Percentiles rank a stretch among this genome's conserved stretches.
These are phyloP conservation scores for Lissocephala sabroskyi DNA, from an alignment of 2,888 invertebrate genomes.

Conservation along the genomic window DNA sequence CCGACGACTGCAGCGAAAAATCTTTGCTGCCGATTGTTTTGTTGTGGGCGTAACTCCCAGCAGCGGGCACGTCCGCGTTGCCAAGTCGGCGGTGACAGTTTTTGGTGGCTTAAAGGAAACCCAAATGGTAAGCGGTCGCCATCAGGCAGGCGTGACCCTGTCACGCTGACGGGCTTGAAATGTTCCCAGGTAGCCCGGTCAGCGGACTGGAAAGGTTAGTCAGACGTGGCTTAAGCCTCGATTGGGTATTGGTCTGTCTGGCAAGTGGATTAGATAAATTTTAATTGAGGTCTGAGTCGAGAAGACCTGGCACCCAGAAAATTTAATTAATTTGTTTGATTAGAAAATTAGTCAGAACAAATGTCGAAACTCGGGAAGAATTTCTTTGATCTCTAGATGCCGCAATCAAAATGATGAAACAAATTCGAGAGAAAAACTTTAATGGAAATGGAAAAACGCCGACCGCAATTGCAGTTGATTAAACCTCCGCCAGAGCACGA, in stretches of 20 bases:
- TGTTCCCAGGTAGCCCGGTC: constrained; percentile 34
- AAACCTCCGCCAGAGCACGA: constrained; percentile 32
- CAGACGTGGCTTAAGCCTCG: too few relatives aligned
- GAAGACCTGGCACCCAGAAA: constrained; percentile 16
- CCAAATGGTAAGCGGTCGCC: too few relatives aligned
- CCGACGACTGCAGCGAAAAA: too few relatives aligned
- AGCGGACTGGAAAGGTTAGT: constrained; percentile 36
- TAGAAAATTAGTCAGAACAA: neutral
- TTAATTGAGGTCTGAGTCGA: constrained; percentile 60
- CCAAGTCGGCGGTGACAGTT: too few relatives aligned
- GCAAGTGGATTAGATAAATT: constrained; percentile 46
- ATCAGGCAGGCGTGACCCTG: constrained; percentile 23
- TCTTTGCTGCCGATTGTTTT: too few relatives aligned
- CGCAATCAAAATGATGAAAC: constrained; percentile 58
- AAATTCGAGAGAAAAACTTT: constrained; percentile 29
- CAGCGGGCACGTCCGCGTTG: too few relatives aligned
- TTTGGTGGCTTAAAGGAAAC: too few relatives aligned
- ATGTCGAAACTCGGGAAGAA: neutral
- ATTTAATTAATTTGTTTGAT: constrained; percentile 2
- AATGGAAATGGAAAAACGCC: constrained; percentile 48
- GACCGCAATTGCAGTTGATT: constrained; percentile 59
- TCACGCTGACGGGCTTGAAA: constrained; percentile 40
- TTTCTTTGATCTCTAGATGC: neutral
- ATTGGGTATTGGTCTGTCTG: constrained; percentile 31
- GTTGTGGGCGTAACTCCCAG: too few relatives aligned